Evolutionary conservation across 2,888 invertebrate genomes (phyloP).

Genomic region (Heliconius aoede): DNA sequence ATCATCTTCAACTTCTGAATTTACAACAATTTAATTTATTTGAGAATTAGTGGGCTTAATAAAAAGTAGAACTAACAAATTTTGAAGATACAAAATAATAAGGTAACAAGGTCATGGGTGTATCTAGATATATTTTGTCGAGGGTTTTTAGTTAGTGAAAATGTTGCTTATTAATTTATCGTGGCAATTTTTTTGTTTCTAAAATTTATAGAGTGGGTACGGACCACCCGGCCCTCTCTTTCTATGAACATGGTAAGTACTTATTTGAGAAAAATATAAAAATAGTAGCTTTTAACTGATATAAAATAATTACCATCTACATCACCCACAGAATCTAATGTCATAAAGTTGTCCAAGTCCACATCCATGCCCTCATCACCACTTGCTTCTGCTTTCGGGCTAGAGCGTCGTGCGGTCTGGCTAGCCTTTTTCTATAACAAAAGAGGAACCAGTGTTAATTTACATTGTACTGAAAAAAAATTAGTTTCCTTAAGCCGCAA

Average conservation of each 20-base stretch:
- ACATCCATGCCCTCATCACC: constrained; percentile 89
- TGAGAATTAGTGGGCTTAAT: not conserved
- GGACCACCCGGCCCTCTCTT: no score
- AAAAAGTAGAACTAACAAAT: not conserved
- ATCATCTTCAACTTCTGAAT: constrained; percentile 83
- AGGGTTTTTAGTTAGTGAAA: no score
- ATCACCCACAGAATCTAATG: constrained; percentile 94
- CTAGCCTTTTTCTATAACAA: constrained; percentile 66
- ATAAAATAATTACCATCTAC: constrained; percentile 85
- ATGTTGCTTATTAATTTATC: no score
- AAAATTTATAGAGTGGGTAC: no score
- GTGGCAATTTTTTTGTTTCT: no score
- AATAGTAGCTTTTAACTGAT: no score
- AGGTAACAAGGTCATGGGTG: no score
- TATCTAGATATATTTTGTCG: no score
- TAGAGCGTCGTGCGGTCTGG: constrained; percentile 66
- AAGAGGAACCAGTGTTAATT: not conserved
- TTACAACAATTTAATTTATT: constrained; percentile 15
- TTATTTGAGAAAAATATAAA: no score
- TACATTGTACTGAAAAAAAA: not conserved
- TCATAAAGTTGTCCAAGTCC: constrained; percentile 93
- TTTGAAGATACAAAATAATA: no score
- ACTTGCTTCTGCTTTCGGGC: constrained; percentile 84
- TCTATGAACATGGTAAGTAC: no score
- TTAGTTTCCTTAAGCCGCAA: no score